Evolutionary conservation across 2,888 invertebrate genomes (phyloP).

Genomic region (Chymomyza caudatula): DNA sequence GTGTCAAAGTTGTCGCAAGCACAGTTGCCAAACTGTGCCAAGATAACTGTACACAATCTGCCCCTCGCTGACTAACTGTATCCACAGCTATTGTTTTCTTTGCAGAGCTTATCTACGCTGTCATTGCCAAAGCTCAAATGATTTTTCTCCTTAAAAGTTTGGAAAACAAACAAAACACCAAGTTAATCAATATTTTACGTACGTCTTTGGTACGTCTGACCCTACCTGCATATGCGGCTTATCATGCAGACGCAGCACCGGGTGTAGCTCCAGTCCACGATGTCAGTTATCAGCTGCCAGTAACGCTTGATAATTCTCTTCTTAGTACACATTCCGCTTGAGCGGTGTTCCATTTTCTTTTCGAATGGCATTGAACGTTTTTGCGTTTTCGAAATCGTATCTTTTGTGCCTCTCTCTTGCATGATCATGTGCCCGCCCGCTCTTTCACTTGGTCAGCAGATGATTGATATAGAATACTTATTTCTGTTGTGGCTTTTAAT

Average conservation of each 20-base stretch:
- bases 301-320: slow-evolving; percentile 23
- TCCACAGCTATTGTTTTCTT: neutral
- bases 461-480: slow-evolving; percentile 35
- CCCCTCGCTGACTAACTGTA: neutral
- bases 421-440: neutral
- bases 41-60: neutral
- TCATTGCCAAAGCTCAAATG: neutral
- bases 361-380: neutral
- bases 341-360: slow-evolving; percentile 15
- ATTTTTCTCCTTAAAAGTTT: neutral
- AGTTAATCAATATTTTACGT: neutral
- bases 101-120: neutral
- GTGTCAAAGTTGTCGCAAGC: neutral
- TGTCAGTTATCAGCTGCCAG: slow-evolving; percentile 24
- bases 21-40: neutral
- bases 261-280: slow-evolving; percentile 17
- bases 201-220: neutral
- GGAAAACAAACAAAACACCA: neutral
- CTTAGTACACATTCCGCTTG: slow-evolving; percentile 19
- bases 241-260: slow-evolving; percentile 28
- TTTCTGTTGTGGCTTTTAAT: slow-evolving; percentile 23
- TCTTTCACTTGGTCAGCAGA: slow-evolving; percentile 30
- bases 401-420: slow-evolving; percentile 6
- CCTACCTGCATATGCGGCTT: slow-evolving; percentile 24
- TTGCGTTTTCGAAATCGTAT: slow-evolving; percentile 26